Evolutionary conservation across 2,888 invertebrate genomes (phyloP), one percentile per base, ranked within the genome.

Genomic region (Anarsia innoxiella): DNA sequence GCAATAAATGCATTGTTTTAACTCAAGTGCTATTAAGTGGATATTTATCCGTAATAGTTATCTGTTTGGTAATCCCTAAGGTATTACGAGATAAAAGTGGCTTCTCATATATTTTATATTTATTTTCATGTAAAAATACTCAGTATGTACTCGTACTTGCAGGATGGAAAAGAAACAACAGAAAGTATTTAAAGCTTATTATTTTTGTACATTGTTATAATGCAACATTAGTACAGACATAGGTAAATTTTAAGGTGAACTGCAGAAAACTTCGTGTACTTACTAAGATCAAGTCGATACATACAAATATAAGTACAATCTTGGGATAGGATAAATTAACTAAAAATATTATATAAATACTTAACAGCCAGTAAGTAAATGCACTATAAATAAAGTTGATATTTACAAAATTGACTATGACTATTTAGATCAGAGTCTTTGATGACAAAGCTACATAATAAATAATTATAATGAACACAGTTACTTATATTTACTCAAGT

Each of bases 171-270:
- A 23, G 35, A 2, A 30, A 33, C 32, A 53, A 51, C 40, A 35
- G 15, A 40, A 40, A 59, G 64, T 69, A 62, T 75, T 80, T 82
- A 80, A 82, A 83, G 83, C 83, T 78, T 82, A 73, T 83, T 76
- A 78, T 76, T 79, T 80, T 82, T 82, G 74, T 79, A 82, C 78
- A 74, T 59, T 73, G 66, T 80, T 83, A 79, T 67, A 76, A 61
- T 42, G 77, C 74, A 56, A 65, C 54, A 75, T 77, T 79, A 79
- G 78, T 82, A 69, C 49, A 63, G 63, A 71, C 52, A 63, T 56
- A n/a, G n/a, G n/a, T n/a, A 44, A 51, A 48, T 49, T 50, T 56
- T 52, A 50, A 56, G 53, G 44, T 44, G 56, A 58, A 59, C 49
- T 59, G 61, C 44, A 59, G 56, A 63, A 63, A 70, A 50, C 52